Evolutionary conservation across 2,113 vertebrate species (phyloP).

Genomic region (Cynopterus brachyotis): DNA sequence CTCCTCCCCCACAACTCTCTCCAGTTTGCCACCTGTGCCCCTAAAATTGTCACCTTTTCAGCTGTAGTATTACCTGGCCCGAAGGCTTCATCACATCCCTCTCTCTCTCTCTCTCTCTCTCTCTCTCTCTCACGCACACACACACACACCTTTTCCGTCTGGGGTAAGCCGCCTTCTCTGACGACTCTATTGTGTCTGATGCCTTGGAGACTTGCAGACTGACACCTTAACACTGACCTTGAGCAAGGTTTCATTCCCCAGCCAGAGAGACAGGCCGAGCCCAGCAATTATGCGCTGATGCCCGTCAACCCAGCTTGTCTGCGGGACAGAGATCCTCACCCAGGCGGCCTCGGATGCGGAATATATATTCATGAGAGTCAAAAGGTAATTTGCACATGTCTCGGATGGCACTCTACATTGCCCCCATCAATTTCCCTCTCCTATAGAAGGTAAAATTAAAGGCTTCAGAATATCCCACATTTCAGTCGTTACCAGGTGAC

Average conservation of each 20-base stretch:
- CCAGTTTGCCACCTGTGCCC: background rate
- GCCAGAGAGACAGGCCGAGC: constrained; percentile 74
- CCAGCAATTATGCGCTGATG: constrained; percentile 83
- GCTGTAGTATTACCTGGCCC: background rate
- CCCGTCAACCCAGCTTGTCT: constrained; percentile 76
- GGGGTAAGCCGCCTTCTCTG: background rate
- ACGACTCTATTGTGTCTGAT: constrained; percentile 3
- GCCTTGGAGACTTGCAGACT: constrained; percentile 76
- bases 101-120: too few relatives aligned
- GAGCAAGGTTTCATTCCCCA: constrained; percentile 77
- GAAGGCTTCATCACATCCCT: too few relatives aligned
- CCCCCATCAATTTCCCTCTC: constrained; percentile 76
- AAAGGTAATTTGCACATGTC: constrained; percentile 87
- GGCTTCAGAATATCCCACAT: constrained; percentile 80
- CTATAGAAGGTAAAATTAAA: constrained; percentile 81
- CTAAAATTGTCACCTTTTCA: background rate
- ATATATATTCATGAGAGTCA: constrained; percentile 81
- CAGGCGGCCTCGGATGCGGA: constrained; percentile 61
- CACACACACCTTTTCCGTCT: background rate
- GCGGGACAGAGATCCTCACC: constrained; percentile 56
- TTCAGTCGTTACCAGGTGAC: constrained; percentile 77
- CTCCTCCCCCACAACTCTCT: fast-evolving
- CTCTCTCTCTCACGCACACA: too few relatives aligned
- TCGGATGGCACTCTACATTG: constrained; percentile 70
- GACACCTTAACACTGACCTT: constrained; percentile 83